Percentiles rank a stretch among this genome's conserved stretches.
phyloP scores from a whole-genome alignment of 1,140 invertebrate species.

The Apocrypta bakeri region DNA sequence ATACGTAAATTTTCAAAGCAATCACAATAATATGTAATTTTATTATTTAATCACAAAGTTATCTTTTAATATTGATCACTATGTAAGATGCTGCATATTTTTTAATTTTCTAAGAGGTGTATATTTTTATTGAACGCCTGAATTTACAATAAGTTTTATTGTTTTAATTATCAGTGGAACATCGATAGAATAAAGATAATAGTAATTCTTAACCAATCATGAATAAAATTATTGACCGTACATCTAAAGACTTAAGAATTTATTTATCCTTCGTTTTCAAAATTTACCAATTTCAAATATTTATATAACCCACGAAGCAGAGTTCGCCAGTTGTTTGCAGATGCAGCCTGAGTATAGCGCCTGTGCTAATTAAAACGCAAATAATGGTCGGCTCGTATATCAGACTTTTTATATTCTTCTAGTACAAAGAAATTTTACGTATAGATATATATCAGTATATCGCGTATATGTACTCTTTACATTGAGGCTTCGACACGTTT shows the following conservation, averaged over 20 bases:
- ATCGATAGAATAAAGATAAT: constrained; percentile 27
- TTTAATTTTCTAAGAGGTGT: constrained; percentile 37
- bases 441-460: not conserved
- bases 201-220: constrained; percentile 17
- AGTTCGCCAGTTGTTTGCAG: not conserved
- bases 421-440: not conserved
- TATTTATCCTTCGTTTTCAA: not conserved
- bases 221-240: constrained; percentile 28
- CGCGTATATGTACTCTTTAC: not conserved
- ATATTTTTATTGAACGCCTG: constrained; percentile 27
- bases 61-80: not conserved
- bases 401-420: not conserved
- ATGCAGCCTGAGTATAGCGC: not conserved
- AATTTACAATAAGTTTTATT: constrained; percentile 29
- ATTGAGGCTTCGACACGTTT: not conserved
- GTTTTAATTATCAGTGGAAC: constrained; percentile 7
- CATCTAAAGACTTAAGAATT: not conserved
- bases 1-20: constrained; percentile 1
- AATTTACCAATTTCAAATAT: not conserved
- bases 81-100: constrained; percentile 5
- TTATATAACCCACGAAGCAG: not conserved
- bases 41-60: constrained; percentile 11
- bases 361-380: not conserved
- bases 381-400: not conserved
- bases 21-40: not conserved